Evolutionary conservation across 2,888 invertebrate species (phyloP).

Genomic region (Pantelozetes paolii): DNA sequence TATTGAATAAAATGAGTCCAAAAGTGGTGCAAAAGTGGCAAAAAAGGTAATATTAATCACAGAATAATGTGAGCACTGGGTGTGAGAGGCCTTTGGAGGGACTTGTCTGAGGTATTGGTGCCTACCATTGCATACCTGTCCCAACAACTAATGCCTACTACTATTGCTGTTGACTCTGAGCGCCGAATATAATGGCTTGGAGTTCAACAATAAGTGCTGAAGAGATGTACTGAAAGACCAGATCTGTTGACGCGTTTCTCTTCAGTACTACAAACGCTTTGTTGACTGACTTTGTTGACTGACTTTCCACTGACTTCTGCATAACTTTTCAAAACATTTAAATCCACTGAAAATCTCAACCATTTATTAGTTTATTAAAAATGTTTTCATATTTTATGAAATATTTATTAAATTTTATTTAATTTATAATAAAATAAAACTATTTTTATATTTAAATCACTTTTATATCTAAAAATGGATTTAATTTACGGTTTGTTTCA

Average conservation of each 20-base stretch:
- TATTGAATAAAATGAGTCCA: background rate
- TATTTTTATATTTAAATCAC: background rate
- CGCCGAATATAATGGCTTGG: background rate
- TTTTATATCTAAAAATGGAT: too few species aligned
- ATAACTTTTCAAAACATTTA: conserved; percentile 23
- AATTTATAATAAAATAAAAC: background rate
- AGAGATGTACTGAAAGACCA: conserved; percentile 27
- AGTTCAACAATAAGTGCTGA: conserved; percentile 25
- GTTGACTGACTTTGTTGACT: background rate
- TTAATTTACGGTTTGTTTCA: background rate
- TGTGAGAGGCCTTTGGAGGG: too few species aligned
- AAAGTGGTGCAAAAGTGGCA: background rate
- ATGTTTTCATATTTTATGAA: too few species aligned
- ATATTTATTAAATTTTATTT: background rate
- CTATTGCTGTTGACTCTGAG: background rate
- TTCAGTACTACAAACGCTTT: background rate
- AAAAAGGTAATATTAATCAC: background rate
- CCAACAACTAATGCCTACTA: background rate
- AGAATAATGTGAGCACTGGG: background rate
- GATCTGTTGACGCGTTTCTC: background rate
- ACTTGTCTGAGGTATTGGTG: background rate
- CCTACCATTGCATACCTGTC: background rate
- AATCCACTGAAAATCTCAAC: background rate
- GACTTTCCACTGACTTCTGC: background rate
- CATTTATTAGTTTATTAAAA: conserved; percentile 1